Evolutionary conservation across 1,140 invertebrate genomes (phyloP), one percentile per base, ranked within the genome.

Genomic region (Cotesia vestalis): DNA sequence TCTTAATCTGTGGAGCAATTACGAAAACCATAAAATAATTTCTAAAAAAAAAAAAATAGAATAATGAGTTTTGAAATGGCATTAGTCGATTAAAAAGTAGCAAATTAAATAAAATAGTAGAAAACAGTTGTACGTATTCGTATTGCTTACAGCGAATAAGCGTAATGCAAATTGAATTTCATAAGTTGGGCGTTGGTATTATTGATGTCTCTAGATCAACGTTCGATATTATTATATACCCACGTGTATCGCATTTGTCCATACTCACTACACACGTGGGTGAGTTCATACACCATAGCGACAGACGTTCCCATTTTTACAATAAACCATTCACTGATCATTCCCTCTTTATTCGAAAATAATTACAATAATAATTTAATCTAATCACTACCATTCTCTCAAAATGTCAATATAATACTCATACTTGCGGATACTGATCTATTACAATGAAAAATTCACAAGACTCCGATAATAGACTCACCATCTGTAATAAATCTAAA

Each of bases 101-200:
- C 40, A 11, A 8, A 46, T 46, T 11, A 46, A 9, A 46, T 9
- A 46, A 40, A 46, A 46, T 9, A 46, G 6, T 46, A 46, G 11
- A 46, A 40, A 46, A 46, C 6, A 46, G 6, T 46, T 46, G 40
- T 11, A 46, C 40, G 11, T 8, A 46, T 46, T 11, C 27, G 27
- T 27, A 27, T 27, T 27, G 27, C 27, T 27, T 27, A 1, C 27
- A 27, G 40, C 40, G 11, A 46, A 8, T 46, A 11, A 6, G 40
- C 51, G 35, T 52, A 66, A 80, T 81, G 81, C 76, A 83, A 83
- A 82, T 82, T 75, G 76, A 79, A 52, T 66, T 66, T 66, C 63
- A 66, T 66, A 66, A 66, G 51, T 66, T 59, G 70, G 71, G 59
- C 74, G 74, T 77, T 72, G 57, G 72, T 60, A 71, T 77, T 80